phyloP scores from a whole-genome alignment of 2,113 vertebrate species.

The Mirounga angustirostris region DNA sequence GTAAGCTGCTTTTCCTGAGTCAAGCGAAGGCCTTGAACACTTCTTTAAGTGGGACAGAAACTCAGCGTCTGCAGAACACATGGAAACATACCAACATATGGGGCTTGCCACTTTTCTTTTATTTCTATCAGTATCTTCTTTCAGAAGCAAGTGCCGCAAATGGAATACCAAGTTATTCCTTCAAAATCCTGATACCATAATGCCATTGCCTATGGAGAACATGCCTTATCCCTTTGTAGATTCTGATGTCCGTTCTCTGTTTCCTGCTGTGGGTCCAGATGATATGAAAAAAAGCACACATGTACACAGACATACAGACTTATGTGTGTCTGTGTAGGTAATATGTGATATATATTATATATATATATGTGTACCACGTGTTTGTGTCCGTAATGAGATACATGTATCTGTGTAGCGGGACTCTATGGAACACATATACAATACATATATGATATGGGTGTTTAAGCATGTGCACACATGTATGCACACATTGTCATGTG shows the following conservation, averaged over 20 bases:
- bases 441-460: rapidly evolving
- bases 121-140: not conserved
- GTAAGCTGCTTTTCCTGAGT: too few species aligned
- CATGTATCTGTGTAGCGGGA: not conserved
- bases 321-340: not conserved
- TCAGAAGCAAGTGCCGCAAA: not conserved
- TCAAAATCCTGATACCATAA: too few species aligned
- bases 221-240: not conserved
- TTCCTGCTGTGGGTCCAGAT: not conserved
- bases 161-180: not conserved
- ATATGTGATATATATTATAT: not conserved
- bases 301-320: rapidly evolving
- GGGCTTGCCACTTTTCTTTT: rapidly evolving
- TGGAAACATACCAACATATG: rapidly evolving
- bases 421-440: rapidly evolving
- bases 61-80: rapidly evolving
- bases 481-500: too few species aligned
- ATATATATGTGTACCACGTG: rapidly evolving
- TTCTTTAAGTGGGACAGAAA: not conserved
- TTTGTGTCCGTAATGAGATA: not conserved
- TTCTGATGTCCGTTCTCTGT: not conserved
- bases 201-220: not conserved
- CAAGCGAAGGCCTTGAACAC: not conserved
- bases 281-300: too few species aligned
- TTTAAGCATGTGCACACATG: too few species aligned